Conservation (phyloP, 2,113 vertebrate genomes). For the Tragulus kanchil region DNA sequence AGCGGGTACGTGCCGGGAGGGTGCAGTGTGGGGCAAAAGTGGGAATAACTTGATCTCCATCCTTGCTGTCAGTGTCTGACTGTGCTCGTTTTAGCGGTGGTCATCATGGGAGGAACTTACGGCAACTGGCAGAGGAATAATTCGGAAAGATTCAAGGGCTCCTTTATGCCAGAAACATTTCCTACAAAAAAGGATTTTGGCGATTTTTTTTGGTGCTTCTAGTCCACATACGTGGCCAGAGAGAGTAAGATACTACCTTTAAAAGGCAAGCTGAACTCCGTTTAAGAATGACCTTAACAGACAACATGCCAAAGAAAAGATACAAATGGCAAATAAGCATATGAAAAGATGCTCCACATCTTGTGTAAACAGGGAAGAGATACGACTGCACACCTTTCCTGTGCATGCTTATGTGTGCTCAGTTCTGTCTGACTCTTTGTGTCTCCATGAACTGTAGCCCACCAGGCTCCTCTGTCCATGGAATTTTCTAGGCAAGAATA, state of each 20-base stretch:
- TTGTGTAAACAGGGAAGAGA: background rate
- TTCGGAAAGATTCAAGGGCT: background rate
- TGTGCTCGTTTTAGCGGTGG: background rate
- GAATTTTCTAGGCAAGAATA: too few species aligned
- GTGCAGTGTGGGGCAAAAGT: background rate
- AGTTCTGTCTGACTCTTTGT: too few species aligned
- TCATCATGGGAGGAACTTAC: background rate
- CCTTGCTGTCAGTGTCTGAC: background rate
- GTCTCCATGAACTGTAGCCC: too few species aligned
- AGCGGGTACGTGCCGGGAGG: background rate
- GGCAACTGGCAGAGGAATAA: background rate
- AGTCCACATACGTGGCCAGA: background rate
- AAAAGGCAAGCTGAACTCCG: background rate
- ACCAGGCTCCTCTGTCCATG: too few species aligned
- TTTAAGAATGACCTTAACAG: background rate
- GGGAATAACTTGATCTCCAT: background rate
- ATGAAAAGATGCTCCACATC: background rate
- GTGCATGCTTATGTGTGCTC: too few species aligned
- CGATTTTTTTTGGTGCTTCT: background rate
- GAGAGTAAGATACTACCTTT: background rate
- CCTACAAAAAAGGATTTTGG: background rate
- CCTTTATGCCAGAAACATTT: background rate
- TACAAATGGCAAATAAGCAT: background rate
- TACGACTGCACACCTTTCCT: background rate
- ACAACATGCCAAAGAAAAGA: background rate